Evolutionary conservation across 2,797 vertebrate species (phyloP).

Genomic region (Anguilla obscura): DNA sequence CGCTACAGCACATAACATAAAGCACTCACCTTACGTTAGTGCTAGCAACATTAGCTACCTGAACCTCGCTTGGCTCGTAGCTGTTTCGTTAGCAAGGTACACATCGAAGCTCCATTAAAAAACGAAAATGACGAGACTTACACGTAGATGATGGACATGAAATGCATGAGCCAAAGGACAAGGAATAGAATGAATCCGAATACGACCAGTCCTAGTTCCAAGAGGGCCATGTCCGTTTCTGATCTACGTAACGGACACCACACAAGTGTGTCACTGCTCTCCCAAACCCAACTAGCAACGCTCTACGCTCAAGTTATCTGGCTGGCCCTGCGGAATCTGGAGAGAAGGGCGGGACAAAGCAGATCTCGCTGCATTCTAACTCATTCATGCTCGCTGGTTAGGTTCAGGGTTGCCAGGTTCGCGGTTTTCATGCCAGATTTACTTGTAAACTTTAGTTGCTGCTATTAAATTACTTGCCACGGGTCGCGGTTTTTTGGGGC

Average conservation of each 20-base stretch:
- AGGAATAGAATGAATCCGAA: conserved; percentile 87
- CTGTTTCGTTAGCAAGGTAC: conserved; percentile 20
- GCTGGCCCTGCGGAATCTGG: conserved; percentile 15
- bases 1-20: background rate
- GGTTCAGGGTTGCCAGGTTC: background rate
- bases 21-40: conserved; percentile 3
- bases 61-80: background rate
- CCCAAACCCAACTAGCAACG: background rate
- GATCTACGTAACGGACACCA: background rate
- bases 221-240: conserved; percentile 75
- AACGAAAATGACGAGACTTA: conserved; percentile 61
- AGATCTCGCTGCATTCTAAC: background rate
- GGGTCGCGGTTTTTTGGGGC: too few species aligned
- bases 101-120: conserved; percentile 23
- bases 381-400: background rate
- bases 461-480: too few species aligned
- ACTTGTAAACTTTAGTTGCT: too few species aligned
- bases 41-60: background rate
- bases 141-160: conserved; percentile 93
- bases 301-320: background rate
- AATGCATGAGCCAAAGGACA: conserved; percentile 95
- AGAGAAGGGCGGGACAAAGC: background rate
- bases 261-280: background rate
- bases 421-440: too few species aligned
- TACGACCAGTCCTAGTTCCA: conserved; percentile 87